Conservation (phyloP, 2,888 invertebrate species). For the Pristionchus arcanus region DNA sequence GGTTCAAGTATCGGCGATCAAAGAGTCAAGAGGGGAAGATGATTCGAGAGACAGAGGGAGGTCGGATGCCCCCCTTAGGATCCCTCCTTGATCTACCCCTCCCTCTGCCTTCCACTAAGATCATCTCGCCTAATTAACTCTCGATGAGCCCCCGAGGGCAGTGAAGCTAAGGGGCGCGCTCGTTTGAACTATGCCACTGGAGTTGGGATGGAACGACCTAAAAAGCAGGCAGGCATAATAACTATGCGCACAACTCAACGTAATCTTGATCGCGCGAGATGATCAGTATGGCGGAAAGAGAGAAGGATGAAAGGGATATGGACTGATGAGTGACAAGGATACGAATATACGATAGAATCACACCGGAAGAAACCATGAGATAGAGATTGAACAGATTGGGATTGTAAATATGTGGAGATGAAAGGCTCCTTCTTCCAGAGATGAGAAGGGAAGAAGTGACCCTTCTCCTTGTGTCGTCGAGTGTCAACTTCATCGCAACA, state of each 20-base stretch:
- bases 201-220: background rate
- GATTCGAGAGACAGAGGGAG: background rate
- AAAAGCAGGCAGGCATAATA: background rate
- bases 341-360: background rate
- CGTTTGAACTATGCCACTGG: background rate
- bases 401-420: slow-evolving; percentile 21
- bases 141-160: background rate
- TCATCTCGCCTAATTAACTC: slow-evolving; percentile 39
- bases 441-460: background rate
- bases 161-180: background rate
- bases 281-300: background rate
- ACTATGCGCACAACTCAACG: background rate
- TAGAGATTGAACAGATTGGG: background rate
- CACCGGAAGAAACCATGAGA: slow-evolving; percentile 5
- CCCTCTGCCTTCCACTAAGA: background rate
- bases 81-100: slow-evolving; percentile 34
- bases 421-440: background rate
- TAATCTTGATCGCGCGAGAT: background rate
- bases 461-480: background rate
- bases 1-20: slow-evolving; percentile 34
- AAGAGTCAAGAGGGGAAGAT: slow-evolving; percentile 19
- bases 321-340: slow-evolving; percentile 30
- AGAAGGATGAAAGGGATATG: background rate
- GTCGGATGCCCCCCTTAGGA: slow-evolving; percentile 33
- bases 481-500: slow-evolving; percentile 36